Percentiles rank a stretch among this genome's conserved stretches.
Evolutionary conservation across 2,888 invertebrate genomes (phyloP).

Genomic region (Ashinkailepas kermadecensis): DNA sequence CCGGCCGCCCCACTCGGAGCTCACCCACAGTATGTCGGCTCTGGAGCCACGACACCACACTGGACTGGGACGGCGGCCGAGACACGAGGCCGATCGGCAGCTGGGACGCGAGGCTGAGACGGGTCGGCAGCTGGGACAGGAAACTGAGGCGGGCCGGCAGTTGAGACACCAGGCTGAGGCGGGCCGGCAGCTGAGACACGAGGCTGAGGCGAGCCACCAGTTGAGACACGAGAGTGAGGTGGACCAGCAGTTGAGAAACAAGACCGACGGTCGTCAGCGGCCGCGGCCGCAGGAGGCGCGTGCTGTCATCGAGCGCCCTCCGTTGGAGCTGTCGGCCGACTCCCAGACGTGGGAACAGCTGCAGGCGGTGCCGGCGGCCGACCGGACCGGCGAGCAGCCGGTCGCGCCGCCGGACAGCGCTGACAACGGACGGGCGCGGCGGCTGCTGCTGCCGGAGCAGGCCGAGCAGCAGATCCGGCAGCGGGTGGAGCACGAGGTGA

Average conservation of each 20-base stretch:
- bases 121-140: background rate
- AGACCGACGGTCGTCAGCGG: too few relatives aligned
- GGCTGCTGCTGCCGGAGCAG: background rate
- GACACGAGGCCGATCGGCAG: too few relatives aligned
- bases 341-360: too few relatives aligned
- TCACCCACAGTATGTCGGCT: background rate
- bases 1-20: background rate
- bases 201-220: too few relatives aligned
- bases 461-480: background rate
- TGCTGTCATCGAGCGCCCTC: too few relatives aligned
- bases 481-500: background rate
- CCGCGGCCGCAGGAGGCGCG: too few relatives aligned
- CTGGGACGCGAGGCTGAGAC: background rate
- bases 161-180: too few relatives aligned
- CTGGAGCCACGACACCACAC: background rate
- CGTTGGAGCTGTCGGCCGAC: too few relatives aligned
- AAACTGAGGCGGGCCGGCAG: too few relatives aligned
- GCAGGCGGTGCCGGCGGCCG: background rate
- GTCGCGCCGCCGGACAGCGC: background rate
- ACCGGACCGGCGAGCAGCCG: background rate
- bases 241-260: too few relatives aligned
- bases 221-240: too few relatives aligned
- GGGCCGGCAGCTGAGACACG: background rate
- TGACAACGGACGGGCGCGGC: background rate
- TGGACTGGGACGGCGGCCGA: too few relatives aligned